Percentiles rank a stretch among this genome's conserved stretches.
Conservation (phyloP, 2,888 invertebrate genomes). For the Patella ulyssiponensis region DNA sequence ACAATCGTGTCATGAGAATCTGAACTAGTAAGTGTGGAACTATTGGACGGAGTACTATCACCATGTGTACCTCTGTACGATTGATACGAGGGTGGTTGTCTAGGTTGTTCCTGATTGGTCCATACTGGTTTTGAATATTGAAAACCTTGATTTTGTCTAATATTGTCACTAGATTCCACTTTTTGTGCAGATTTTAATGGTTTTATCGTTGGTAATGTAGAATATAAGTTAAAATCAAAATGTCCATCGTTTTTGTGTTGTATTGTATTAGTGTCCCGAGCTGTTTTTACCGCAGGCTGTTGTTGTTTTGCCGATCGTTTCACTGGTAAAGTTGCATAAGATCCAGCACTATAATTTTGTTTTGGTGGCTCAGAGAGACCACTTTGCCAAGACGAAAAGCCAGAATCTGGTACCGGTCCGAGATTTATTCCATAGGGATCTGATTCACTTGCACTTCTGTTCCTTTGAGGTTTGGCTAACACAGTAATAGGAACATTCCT, state of each 20-base stretch:
- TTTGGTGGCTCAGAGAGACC: slow-evolving; percentile 20
- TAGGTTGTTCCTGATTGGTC: slow-evolving; percentile 36
- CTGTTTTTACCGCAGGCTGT: slow-evolving; percentile 7
- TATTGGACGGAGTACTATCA: slow-evolving; percentile 36
- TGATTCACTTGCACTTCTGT: slow-evolving; percentile 34
- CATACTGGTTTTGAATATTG: slow-evolving; percentile 42
- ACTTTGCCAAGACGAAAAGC: slow-evolving; percentile 13
- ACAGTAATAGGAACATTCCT: slow-evolving; percentile 11
- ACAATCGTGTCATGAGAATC: slow-evolving; percentile 45
- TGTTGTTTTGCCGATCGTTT: slow-evolving; percentile 33
- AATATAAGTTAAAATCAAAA: slow-evolving; percentile 42
- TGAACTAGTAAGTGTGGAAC: slow-evolving; percentile 43
- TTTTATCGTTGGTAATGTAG: slow-evolving; percentile 50
- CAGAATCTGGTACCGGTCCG: slow-evolving; percentile 19
- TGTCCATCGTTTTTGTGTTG: slow-evolving; percentile 25
- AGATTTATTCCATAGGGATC: slow-evolving; percentile 23
- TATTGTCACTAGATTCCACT: slow-evolving; percentile 20
- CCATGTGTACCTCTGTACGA: slow-evolving; percentile 29
- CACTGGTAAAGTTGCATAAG: slow-evolving; percentile 46
- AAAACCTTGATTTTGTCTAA: slow-evolving; percentile 16
- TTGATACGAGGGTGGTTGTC: slow-evolving; percentile 13
- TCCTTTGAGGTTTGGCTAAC: neutral
- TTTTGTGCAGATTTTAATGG: slow-evolving; percentile 40
- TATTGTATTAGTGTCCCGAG: slow-evolving; percentile 14
- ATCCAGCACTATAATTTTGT: slow-evolving; percentile 41